Conservation (phyloP, 2,797 vertebrate species). For the Saxicola maurus region DNA sequence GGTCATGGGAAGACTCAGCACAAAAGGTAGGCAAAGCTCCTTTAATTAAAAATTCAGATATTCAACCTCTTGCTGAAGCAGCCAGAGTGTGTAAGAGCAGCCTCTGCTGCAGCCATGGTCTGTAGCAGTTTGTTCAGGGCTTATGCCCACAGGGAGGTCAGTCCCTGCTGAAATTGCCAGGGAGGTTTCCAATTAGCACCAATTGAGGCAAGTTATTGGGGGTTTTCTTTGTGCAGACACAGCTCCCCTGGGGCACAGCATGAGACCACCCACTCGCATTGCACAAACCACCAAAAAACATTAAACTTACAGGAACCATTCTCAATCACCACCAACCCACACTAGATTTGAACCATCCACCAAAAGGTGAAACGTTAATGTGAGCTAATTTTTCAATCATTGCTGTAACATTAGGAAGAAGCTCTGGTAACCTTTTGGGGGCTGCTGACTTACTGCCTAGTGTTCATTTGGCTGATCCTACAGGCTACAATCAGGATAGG, state of each 20-base stretch:
- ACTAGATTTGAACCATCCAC: constrained; percentile 39
- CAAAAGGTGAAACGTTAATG: constrained; percentile 33
- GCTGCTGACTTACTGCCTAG: constrained; percentile 41
- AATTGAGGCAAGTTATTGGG: background rate
- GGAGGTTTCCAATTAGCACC: constrained; percentile 20
- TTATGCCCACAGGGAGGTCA: background rate
- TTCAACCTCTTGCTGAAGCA: background rate
- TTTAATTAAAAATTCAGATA: background rate
- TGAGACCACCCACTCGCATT: background rate
- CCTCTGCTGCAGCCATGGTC: background rate
- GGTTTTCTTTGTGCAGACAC: background rate
- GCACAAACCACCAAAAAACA: background rate
- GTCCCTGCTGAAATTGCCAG: background rate
- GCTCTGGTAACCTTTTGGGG: constrained; percentile 54
- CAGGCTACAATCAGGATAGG: constrained; percentile 1
- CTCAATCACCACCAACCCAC: background rate
- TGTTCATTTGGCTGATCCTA: constrained; percentile 48
- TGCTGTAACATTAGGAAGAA: constrained; percentile 55
- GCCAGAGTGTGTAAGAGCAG: background rate
- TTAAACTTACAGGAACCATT: background rate
- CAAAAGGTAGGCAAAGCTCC: background rate
- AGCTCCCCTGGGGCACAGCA: background rate
- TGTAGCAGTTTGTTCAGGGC: background rate
- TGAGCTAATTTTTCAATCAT: constrained; percentile 43
- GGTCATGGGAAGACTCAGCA: background rate